Base-by-base conservation (phyloP, 2,797 vertebrate species). In the Chaetophractus vellerosus region DNA sequence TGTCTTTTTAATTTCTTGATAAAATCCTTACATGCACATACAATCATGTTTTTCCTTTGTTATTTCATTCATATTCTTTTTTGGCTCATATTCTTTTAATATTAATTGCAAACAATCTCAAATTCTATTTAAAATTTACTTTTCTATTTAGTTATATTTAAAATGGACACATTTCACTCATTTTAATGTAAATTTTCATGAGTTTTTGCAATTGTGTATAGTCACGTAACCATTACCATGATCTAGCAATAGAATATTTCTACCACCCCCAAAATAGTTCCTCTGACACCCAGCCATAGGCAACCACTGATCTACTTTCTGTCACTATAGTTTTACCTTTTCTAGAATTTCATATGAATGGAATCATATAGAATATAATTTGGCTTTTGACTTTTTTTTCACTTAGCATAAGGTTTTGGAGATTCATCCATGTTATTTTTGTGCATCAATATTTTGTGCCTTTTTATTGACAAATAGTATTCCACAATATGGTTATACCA, bases 51-150 rank as follows among this genome's bases (percentile, higher is more conserved):
- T 63, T 88, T 59, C 21, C 71, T 79, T 80, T 48, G 86, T 78
- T 92, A 95, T 96, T 90, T 94, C 26, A 63, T 75, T 87, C 59
- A 80, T 71, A n/a, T 50, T 86, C 38, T 72, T 82, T 88, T 79
- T 14, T 52, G 26, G 69, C 71, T 87, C 59, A 80, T 71, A 45
- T 57, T 86, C 38, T 72, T 82, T 88, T 74, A 90, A 78, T 55
- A 86, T 28, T 71, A 72, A 83, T 79, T 88, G 71, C 81, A 94
- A 74, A 88, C 38, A 61, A 14, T 69, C 41, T 86, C 26, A 71
- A 86, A 88, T 55, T 94, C 2, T 31, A 61, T 91, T 69, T 86
- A 45, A 4, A 95, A 82, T n/a, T 68, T 86, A 48, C 68, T 50
- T 78, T 95, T 96, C 15, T n/a, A 52, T 50, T 61, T 38, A 36